Evolutionary conservation across 1,140 invertebrate genomes (phyloP), one percentile per base, ranked within the genome.

Genomic region (Holcopasites calliopsidis): DNA sequence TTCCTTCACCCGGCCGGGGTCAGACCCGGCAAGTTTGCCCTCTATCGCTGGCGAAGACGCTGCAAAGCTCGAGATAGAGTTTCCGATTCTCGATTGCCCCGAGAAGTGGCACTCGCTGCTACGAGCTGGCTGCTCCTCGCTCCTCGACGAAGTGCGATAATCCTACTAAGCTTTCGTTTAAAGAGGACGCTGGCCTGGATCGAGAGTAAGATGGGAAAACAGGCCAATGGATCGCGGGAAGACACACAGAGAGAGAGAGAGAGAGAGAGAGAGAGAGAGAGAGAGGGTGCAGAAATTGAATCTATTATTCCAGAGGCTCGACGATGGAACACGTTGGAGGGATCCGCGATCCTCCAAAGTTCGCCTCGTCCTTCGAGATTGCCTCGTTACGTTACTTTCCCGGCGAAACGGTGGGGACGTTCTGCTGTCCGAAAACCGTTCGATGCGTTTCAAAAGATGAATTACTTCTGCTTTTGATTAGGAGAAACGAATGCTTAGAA

Each of bases 101-200:
- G 49, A 76, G n/a, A n/a, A 50, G 77, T 57, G 50, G 35, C 73
- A 64, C 28, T 52, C 61, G 52, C 61, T 28, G 7, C 42, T n/a
- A n/a, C n/a, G 58, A 70, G 33, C 16, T 26, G 21, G 23, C 40
- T 54, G 58, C 61, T 80, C 38, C 64, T 64, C 52, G 35, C 49
- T 79, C 73, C 47, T 76, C 11, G 78, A 47, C 26, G 68, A 58
- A 61, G 79, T 62, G 75, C 75, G 79, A 82, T 82, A 82, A 82
- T 82, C 79, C 74, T n/a, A 18, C 47, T 58, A 50, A 82, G 82
- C 58, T 82, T 82, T 82, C 58, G 81, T 82, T 78, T 66, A 75
- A 35, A 26, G 61, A 72, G 57, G 61, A 82, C 26, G 58, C 23
- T 47, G 11, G 31, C 28, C 28, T 13, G 13, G 16, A 33, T 54